phyloP scores from a whole-genome alignment of 2,888 invertebrate species.

The Pachymerium ferrugineum region DNA sequence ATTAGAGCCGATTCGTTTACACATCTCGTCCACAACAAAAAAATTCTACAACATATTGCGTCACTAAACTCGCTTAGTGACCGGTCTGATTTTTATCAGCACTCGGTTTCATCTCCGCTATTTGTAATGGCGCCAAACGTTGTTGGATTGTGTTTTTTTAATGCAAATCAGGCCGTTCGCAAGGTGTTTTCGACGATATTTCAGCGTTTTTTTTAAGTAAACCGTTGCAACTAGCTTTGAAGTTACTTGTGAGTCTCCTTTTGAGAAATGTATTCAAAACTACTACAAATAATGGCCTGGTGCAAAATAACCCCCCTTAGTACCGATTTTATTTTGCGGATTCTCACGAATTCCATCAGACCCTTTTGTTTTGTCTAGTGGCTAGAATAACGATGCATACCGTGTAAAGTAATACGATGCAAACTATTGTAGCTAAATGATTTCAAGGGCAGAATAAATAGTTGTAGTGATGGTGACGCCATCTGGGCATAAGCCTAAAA shows the following conservation, averaged over 20 bases:
- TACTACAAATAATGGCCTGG: not conserved
- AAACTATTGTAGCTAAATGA: not conserved
- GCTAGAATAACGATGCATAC: too few relatives aligned
- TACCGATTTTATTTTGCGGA: too few relatives aligned
- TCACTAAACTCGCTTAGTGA: too few relatives aligned
- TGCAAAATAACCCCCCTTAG: too few relatives aligned
- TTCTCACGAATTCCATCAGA: too few relatives aligned
- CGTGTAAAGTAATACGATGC: too few relatives aligned
- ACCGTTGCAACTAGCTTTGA: not conserved
- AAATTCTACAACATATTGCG: not conserved
- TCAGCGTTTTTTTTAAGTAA: not conserved
- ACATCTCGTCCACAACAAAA: too few relatives aligned
- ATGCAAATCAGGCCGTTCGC: not conserved
- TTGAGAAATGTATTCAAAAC: not conserved
- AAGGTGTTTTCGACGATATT: not conserved
- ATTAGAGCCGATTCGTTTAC: too few relatives aligned
- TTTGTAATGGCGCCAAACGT: conserved; percentile 13
- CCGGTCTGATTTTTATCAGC: not conserved
- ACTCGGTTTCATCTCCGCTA: not conserved
- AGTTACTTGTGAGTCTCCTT: not conserved
- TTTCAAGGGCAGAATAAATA: not conserved
- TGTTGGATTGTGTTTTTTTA: not conserved
- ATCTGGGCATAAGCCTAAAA: not conserved
- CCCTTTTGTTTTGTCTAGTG: too few relatives aligned
- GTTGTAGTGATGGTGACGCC: not conserved